phyloP scores from a whole-genome alignment of 2,113 vertebrate species.

The Motacilla tschutschensis region DNA sequence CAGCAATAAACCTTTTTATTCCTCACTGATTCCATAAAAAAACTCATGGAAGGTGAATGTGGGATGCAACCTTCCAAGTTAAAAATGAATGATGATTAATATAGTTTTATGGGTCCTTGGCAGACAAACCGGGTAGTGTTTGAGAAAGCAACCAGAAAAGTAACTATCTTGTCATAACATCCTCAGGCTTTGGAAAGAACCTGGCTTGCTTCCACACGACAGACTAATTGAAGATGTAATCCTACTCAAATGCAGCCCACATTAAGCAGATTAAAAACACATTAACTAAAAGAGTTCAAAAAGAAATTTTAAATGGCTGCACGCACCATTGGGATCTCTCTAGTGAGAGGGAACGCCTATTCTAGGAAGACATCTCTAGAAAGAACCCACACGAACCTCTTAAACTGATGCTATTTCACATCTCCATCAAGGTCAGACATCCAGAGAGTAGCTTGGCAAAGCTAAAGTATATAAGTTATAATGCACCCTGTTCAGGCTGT shows the following conservation, averaged over 20 bases:
- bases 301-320: constrained; percentile 23
- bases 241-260: constrained; percentile 24
- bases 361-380: background rate
- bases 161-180: constrained; percentile 57
- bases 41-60: background rate
- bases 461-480: background rate
- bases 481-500: background rate
- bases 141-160: constrained; percentile 49
- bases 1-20: background rate
- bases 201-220: constrained; percentile 24
- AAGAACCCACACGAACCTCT: background rate
- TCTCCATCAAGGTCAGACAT: background rate
- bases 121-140: constrained; percentile 18
- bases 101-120: constrained; percentile 13
- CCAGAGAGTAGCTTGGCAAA: background rate
- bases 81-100: constrained; percentile 39
- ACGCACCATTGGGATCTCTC: background rate
- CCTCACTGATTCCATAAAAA: background rate
- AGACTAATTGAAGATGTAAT: constrained; percentile 38
- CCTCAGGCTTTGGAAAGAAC: constrained; percentile 20
- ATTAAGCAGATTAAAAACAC: constrained; percentile 34
- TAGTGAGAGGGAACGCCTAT: background rate
- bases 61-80: background rate
- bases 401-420: background rate
- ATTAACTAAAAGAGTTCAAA: constrained; percentile 29